Evolutionary conservation across 1,140 invertebrate genomes (phyloP).

Genomic region (Procambarus virginalis): DNA sequence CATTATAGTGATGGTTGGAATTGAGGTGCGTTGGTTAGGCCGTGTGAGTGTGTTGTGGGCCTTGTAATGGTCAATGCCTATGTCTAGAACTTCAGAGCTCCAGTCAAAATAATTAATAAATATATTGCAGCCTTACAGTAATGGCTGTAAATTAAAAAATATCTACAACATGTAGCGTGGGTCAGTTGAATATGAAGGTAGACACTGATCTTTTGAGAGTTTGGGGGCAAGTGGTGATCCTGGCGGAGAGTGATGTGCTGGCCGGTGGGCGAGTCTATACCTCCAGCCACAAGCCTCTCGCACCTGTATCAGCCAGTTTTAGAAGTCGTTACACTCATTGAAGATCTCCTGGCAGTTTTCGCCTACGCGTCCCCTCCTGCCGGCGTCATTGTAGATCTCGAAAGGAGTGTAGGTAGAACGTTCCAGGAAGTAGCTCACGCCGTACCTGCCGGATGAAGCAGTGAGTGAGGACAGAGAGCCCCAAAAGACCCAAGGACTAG

Average conservation of each 20-base stretch:
- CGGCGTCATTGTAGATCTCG: constrained; percentile 87
- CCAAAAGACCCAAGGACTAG: too few relatives aligned
- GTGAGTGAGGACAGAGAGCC: too few relatives aligned
- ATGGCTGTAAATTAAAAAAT: background rate
- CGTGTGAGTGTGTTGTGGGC: background rate
- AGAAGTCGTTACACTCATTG: constrained; percentile 90
- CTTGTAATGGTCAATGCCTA: background rate
- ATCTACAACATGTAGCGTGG: background rate
- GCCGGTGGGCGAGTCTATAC: background rate
- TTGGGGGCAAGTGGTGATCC: too few relatives aligned
- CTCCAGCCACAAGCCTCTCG: background rate
- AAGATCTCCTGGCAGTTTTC: constrained; percentile 88
- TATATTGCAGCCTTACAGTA: background rate
- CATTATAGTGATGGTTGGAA: background rate
- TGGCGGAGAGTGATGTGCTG: too few relatives aligned
- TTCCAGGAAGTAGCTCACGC: constrained; percentile 87
- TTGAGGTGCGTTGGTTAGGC: background rate
- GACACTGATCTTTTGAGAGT: background rate
- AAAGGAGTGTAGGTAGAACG: constrained; percentile 82
- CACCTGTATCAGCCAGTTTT: constrained; percentile 71
- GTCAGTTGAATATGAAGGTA: background rate
- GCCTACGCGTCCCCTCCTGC: constrained; percentile 86
- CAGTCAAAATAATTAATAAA: background rate
- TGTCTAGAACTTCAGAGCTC: background rate
- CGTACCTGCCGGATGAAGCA: constrained; percentile 80